phyloP scores from a whole-genome alignment of 1,140 invertebrate species.

The Bradysia coprophila region DNA sequence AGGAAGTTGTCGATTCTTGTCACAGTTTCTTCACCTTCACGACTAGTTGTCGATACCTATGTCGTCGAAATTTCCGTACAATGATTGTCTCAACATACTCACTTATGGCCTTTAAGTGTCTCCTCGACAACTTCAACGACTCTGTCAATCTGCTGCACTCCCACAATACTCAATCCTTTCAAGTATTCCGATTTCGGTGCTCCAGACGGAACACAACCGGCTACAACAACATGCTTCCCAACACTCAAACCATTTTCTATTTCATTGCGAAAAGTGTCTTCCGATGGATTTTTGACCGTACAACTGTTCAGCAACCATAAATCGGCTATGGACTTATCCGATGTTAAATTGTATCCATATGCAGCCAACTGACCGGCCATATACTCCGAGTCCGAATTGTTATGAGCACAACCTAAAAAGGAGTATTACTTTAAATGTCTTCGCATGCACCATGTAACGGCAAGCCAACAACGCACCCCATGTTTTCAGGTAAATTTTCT shows the following conservation, averaged over 20 bases:
- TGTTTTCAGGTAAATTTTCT: slow-evolving; percentile 84
- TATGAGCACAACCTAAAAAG: slow-evolving; percentile 92
- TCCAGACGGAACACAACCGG: slow-evolving; percentile 92
- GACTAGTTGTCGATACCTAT: too few relatives aligned
- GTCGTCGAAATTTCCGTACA: too few relatives aligned
- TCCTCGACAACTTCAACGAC: slow-evolving; percentile 99
- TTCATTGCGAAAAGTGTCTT: slow-evolving; percentile 92
- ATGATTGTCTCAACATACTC: too few relatives aligned
- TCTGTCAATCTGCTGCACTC: slow-evolving; percentile 94
- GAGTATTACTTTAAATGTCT: too few relatives aligned
- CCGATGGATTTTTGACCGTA: slow-evolving; percentile 92
- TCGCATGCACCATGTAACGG: too few relatives aligned
- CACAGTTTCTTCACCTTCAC: too few relatives aligned
- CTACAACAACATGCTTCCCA: slow-evolving; percentile 77
- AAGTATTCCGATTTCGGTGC: slow-evolving; percentile 55
- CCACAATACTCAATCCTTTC: slow-evolving; percentile 76
- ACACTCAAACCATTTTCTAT: slow-evolving; percentile 55
- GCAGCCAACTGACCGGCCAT: slow-evolving; percentile 87
- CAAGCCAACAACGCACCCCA: too few relatives aligned
- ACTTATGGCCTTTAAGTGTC: slow-evolving; percentile 79
- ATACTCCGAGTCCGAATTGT: slow-evolving; percentile 90
- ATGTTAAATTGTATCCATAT: slow-evolving; percentile 73
- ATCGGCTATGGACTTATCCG: slow-evolving; percentile 67
- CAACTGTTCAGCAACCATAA: slow-evolving; percentile 91
- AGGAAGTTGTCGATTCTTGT: too few relatives aligned